Evolutionary conservation across 2,888 invertebrate species (phyloP), one percentile per base, ranked within the genome.

Genomic region (Actias luna): DNA sequence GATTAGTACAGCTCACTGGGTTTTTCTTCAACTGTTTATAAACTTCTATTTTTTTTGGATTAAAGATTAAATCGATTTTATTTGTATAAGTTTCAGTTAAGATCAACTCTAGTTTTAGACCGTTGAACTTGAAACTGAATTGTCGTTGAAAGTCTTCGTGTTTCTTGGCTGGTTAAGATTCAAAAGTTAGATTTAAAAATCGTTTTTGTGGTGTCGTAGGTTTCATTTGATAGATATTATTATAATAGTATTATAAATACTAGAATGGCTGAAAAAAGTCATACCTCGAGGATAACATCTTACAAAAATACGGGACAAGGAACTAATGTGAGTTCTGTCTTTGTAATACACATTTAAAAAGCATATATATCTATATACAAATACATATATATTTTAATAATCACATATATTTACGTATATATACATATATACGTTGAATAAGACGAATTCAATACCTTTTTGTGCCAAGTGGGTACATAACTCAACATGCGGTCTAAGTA

Each of bases 271-370:
- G 95, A 95, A 69, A 93, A 93, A 77, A 92, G 91, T 29, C 85
- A 85, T 25, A 77, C 85, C 16, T 89, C 93, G 57, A 94, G 97
- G 74, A 89, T 96, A 70, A 92, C 94, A 60, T 93, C 95, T 12
- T 98, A 96, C 87, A 98, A 98, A 87, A 96, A 96, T 84, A 94
- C 95, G 79, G 95, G 96, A 25, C 95, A 95, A 69, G 96, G 96
- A 75, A 91, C 93, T 1, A 96, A 95, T 80, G 97, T 97, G 93
- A 93, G 89, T 82, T 18, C 18, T 59, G n/a, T 52, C 5, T 59
- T 42, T 27, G 8, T 36, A 14, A 39, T 59, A 52, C 12, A 1
- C 16, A 39, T 1, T 50, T 22, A 50, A 18, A 42, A 12, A 3
- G 10, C 3, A 4, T 50, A 25, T 25, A 50, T 22, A 25, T 50